These are phyloP conservation scores for Cerceris rybyensis DNA, from an alignment of 2,888 invertebrate species.

Conservation along the genomic window DNA sequence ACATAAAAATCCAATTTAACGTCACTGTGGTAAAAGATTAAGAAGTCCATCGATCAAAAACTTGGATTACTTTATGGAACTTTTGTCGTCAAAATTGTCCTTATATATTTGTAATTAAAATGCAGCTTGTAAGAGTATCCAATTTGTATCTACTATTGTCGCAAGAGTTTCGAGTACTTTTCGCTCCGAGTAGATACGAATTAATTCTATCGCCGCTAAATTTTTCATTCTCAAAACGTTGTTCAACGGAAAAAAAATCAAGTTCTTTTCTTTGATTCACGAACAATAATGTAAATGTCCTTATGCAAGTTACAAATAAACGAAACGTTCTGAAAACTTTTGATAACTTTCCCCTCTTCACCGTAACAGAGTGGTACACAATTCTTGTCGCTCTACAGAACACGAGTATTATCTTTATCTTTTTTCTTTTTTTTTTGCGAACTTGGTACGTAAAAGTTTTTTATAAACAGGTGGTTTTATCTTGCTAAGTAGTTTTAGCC, in stretches of 20 bases:
- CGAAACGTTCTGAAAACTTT: constrained; percentile 18
- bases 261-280: constrained; percentile 31
- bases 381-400: constrained; percentile 41
- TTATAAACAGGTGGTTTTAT: constrained; percentile 26
- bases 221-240: constrained; percentile 26
- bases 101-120: constrained; percentile 42
- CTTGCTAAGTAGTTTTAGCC: constrained; percentile 38
- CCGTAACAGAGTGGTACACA: constrained; percentile 36
- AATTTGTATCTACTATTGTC: constrained; percentile 46
- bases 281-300: constrained; percentile 32
- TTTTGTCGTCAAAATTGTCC: constrained; percentile 50
- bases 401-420: constrained; percentile 29
- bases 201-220: constrained; percentile 38
- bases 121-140: constrained; percentile 21
- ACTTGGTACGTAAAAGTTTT: constrained; percentile 41
- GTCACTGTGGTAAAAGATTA: constrained; percentile 54
- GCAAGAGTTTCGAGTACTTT: constrained; percentile 37
- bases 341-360: constrained; percentile 18
- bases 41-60: constrained; percentile 57
- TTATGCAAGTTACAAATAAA: constrained; percentile 31
- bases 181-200: constrained; percentile 39
- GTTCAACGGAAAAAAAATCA: constrained; percentile 32
- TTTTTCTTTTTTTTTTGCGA: constrained; percentile 24
- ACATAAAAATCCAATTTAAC: constrained; percentile 48
- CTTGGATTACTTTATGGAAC: constrained; percentile 36